Conservation (phyloP, 2,797 vertebrate genomes). For the Sandelia bainsii region DNA sequence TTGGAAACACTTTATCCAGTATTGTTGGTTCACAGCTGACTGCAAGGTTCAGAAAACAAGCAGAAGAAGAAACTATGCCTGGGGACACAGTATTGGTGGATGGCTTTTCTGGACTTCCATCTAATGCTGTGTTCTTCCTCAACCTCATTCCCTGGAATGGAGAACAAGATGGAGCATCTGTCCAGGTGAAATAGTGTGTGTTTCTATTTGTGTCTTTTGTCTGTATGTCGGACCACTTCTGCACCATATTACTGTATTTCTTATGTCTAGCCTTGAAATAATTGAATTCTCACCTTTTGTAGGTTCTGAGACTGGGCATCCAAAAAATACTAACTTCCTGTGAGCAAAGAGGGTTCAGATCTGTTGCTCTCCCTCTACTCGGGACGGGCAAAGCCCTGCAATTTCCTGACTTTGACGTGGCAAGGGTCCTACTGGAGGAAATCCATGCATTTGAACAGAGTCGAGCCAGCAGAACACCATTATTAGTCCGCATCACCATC, state of each 20-base stretch:
- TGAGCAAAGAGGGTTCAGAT: slow-evolving; percentile 51
- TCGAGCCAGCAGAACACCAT: slow-evolving; percentile 11
- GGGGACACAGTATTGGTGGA: slow-evolving; percentile 53
- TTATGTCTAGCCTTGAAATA: neutral
- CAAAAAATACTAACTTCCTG: slow-evolving; percentile 52
- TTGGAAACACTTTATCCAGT: slow-evolving; percentile 52
- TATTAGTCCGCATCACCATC: slow-evolving; percentile 55
- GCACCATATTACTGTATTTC: neutral
- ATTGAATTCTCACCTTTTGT: neutral
- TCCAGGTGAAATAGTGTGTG: slow-evolving; percentile 41
- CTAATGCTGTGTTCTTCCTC: slow-evolving; percentile 56
- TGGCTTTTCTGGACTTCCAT: slow-evolving; percentile 26
- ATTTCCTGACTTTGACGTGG: slow-evolving; percentile 52
- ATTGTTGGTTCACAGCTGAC: slow-evolving; percentile 30
- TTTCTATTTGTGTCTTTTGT: neutral
- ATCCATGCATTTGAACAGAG: slow-evolving; percentile 40
- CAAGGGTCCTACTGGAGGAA: slow-evolving; percentile 55
- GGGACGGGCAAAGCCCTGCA: slow-evolving; percentile 57
- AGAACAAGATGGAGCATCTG: slow-evolving; percentile 39
- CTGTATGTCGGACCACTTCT: neutral
- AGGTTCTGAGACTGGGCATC: slow-evolving; percentile 66
- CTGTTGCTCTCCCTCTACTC: slow-evolving; percentile 70
- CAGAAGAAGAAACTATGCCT: neutral
- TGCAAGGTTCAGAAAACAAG: slow-evolving; percentile 8
- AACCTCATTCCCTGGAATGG: slow-evolving; percentile 55